Evolutionary conservation across 2,797 vertebrate genomes (phyloP).

Genomic region (Sebastes taczanowskii): DNA sequence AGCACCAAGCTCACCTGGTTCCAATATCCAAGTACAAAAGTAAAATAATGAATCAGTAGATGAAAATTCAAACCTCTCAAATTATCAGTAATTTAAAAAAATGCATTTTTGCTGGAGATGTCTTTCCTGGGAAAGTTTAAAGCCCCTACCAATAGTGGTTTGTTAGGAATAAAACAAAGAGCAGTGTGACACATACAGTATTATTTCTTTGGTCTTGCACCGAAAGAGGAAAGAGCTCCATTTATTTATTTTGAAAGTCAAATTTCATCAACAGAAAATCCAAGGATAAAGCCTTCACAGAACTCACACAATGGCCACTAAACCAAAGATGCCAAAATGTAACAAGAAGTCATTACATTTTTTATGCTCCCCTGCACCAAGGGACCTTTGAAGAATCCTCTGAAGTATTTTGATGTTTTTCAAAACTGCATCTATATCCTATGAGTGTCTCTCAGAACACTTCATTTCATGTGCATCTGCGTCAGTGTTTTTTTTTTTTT

Average conservation of each 20-base stretch:
- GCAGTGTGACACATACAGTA: neutral
- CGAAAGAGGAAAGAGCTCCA: neutral
- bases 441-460: neutral
- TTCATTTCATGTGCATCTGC: constrained; percentile 54
- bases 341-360: neutral
- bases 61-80: neutral
- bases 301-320: neutral
- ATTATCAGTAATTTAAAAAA: neutral
- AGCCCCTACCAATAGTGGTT: neutral
- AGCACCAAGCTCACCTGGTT: neutral
- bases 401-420: neutral
- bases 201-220: neutral
- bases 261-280: constrained; percentile 7
- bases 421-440: neutral
- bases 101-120: neutral
- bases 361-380: neutral
- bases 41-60: neutral
- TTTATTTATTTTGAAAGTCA: neutral
- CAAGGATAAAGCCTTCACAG: neutral
- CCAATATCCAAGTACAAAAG: neutral
- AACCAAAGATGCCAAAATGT: neutral
- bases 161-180: neutral
- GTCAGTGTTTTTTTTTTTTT: constrained; percentile 13
- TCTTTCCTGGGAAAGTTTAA: neutral
- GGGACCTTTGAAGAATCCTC: no score